These are phyloP conservation scores for Itoplectis maculator DNA, from an alignment of 2,888 invertebrate genomes.

Conservation along the genomic window DNA sequence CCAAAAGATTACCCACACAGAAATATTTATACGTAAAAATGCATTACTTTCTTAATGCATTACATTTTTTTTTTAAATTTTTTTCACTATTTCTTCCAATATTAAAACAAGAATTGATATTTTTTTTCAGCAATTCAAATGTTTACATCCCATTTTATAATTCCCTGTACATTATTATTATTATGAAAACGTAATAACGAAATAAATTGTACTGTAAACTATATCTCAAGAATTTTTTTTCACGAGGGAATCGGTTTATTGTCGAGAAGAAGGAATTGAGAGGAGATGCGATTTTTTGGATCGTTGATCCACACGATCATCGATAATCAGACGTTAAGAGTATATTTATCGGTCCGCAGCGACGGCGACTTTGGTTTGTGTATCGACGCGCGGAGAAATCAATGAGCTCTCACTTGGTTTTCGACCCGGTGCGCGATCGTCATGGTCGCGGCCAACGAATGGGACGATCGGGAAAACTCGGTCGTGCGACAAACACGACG, in stretches of 20 bases:
- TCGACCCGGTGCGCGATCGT: conserved; percentile 7
- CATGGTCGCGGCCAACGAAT: conserved; percentile 7
- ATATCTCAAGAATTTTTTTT: too few relatives aligned
- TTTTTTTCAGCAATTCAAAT: too few relatives aligned
- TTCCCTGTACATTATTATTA: too few relatives aligned
- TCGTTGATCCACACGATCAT: background rate
- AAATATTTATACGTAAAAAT: too few relatives aligned
- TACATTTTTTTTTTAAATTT: too few relatives aligned
- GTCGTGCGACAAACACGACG: conserved; percentile 5
- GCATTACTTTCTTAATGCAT: too few relatives aligned
- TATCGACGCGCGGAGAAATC: conserved; percentile 15
- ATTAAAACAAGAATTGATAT: too few relatives aligned
- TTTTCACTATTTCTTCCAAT: too few relatives aligned
- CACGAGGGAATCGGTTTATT: conserved; percentile 1
- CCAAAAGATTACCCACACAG: background rate
- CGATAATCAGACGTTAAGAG: background rate
- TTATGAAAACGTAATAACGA: too few relatives aligned
- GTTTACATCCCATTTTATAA: too few relatives aligned
- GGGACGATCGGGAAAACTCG: conserved; percentile 16
- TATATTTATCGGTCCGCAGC: background rate
- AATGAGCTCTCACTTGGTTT: conserved; percentile 21
- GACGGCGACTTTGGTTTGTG: background rate
- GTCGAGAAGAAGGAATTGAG: background rate
- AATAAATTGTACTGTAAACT: too few relatives aligned
- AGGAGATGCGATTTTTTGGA: background rate